Base-by-base conservation (phyloP, 1,140 invertebrate genomes). In the Orussus abietinus region DNA sequence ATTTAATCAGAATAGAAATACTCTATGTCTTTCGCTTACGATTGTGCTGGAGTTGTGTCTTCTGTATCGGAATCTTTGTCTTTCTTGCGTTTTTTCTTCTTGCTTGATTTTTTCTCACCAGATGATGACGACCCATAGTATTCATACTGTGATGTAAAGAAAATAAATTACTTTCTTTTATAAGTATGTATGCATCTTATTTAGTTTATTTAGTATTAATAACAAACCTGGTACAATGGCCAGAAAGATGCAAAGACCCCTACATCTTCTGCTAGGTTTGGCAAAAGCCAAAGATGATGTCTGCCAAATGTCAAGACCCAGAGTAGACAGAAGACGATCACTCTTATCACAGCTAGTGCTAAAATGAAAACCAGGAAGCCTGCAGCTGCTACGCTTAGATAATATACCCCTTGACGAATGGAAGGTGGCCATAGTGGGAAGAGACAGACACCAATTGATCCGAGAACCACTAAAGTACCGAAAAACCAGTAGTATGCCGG, bases 171-270 rank as follows among this genome's bases (percentile, higher is more conserved):
- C 20, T 37, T 21, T 33, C n/a, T 19, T 36, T 42, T 35, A 34
- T 10, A 10, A 13, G n/a, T n/a, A n/a, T n/a, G n/a, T n/a, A n/a
- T n/a, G n/a, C n/a, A n/a, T 33, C 31, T 42, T 39, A 19, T 20
- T 42, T 2, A 29, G 26, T 12, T 11, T 44, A 36, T 30, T 38
- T 5, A 40, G n/a, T n/a, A n/a, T n/a, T n/a, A n/a, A n/a, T n/a
- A n/a, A n/a, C n/a, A n/a, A n/a, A 91, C 89, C 69, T 89, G 88
- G 77, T 98, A 99, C 2, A 98, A 76, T 17, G 96, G 96, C 86
- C 91, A 93, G 74, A 99, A 99, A 1, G 95, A 98, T 26, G 96
- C 95, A 42, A 98, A 90, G 77, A 99, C 96, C 21, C 96, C 94
- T 31, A 98, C 96, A 75, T 99, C 96, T 73, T 98, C 96, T 2